Percentiles rank a stretch among this genome's conserved stretches.
Conservation (phyloP, 2,888 invertebrate species). For the Protophormia terraenovae region DNA sequence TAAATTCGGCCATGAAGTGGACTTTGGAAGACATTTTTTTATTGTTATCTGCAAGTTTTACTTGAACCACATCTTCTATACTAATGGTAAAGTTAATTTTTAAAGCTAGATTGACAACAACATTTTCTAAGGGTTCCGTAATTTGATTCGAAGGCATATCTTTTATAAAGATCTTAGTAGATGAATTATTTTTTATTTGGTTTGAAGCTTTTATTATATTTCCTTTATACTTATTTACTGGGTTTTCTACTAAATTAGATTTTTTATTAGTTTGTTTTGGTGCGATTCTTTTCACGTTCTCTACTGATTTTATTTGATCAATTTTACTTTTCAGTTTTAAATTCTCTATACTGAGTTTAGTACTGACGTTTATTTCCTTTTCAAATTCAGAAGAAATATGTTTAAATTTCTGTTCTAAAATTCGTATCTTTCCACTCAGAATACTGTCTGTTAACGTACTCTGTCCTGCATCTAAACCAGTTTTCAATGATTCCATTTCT, state of each 20-base stretch:
- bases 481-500: constrained; percentile 30
- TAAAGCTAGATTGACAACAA: constrained; percentile 10
- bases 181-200: neutral
- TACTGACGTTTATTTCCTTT: constrained; percentile 37
- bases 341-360: constrained; percentile 47
- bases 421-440: constrained; percentile 3
- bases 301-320: neutral
- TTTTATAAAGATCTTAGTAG: neutral
- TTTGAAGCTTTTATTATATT: neutral
- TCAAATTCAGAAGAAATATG: constrained; percentile 35
- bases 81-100: constrained; percentile 4
- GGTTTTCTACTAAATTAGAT: neutral
- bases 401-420: constrained; percentile 52
- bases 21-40: neutral
- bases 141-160: neutral
- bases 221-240: neutral
- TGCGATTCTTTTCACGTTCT: neutral
- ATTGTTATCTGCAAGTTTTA: neutral
- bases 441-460: neutral
- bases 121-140: constrained; percentile 3
- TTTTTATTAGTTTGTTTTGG: neutral
- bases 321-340: constrained; percentile 39
- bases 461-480: neutral
- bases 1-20: constrained; percentile 50
- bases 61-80: constrained; percentile 14